Conservation (phyloP, 2,113 vertebrate species). For the Felis catus region DNA sequence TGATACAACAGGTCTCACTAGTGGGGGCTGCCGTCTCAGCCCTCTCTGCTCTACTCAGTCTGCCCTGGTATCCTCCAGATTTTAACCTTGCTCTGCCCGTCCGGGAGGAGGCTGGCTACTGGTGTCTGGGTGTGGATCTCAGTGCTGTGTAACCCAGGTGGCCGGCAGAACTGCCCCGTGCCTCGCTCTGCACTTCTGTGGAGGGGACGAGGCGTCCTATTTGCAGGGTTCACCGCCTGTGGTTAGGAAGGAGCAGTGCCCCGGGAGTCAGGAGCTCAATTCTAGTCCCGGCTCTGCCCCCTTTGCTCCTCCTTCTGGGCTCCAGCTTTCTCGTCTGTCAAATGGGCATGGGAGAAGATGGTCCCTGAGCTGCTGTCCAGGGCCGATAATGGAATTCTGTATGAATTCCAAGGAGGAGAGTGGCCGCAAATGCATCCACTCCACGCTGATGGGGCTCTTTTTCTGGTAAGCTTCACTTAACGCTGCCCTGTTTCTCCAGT, state of each 20-base stretch:
- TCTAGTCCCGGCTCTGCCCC: background rate
- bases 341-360: conserved; percentile 39
- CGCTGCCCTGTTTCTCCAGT: background rate
- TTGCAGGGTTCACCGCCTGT: background rate
- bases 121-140: background rate
- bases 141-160: background rate
- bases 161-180: background rate
- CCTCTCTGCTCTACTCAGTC: background rate
- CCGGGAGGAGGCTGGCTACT: background rate
- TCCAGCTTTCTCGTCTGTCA: conserved; percentile 60
- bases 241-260: background rate
- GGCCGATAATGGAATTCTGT: conserved; percentile 73
- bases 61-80: background rate
- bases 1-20: background rate
- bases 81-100: background rate
- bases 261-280: background rate
- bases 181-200: background rate
- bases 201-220: background rate
- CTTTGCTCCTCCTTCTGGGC: background rate
- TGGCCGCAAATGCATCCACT: conserved; percentile 62
- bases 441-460: background rate
- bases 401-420: conserved; percentile 70
- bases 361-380: conserved; percentile 60
- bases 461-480: conserved; percentile 1
- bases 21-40: background rate